Conservation (phyloP, 1,140 invertebrate genomes). For the Pollicipes pollicipes region DNA sequence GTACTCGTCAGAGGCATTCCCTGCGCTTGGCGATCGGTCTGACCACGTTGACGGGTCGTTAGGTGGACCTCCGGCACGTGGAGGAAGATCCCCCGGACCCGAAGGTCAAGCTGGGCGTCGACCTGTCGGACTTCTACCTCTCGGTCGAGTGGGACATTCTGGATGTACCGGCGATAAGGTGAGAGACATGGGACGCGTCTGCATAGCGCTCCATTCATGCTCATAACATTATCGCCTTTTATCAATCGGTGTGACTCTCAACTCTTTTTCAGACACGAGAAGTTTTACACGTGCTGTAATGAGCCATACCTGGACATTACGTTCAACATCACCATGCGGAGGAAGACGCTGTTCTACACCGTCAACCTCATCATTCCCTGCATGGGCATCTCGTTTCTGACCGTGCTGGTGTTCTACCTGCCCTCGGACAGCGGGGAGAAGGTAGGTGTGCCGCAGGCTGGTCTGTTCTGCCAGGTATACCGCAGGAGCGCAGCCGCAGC, state of each 20-base stretch:
- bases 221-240: background rate
- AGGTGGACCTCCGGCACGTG: constrained; percentile 26
- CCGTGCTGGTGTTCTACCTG: constrained; percentile 93
- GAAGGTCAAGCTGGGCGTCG: constrained; percentile 78
- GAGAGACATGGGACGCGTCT: constrained; percentile 5
- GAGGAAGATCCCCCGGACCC: constrained; percentile 43
- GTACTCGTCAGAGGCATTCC: too few relatives aligned
- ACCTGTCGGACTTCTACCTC: constrained; percentile 87
- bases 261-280: constrained; percentile 62
- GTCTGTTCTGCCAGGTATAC: too few relatives aligned
- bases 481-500: too few relatives aligned
- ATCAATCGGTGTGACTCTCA: background rate
- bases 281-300: constrained; percentile 91
- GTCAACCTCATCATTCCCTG: constrained; percentile 92
- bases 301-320: constrained; percentile 94
- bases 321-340: constrained; percentile 94
- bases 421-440: constrained; percentile 97
- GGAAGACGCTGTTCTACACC: constrained; percentile 91
- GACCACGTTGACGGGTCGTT: too few relatives aligned
- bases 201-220: too few relatives aligned
- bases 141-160: constrained; percentile 99
- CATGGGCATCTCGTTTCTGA: constrained; percentile 83
- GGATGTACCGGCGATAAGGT: constrained; percentile 72
- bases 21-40: too few relatives aligned
- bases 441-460: too few relatives aligned